Conservation (phyloP, 2,888 invertebrate species). For the Dinocampus coccinellae region DNA sequence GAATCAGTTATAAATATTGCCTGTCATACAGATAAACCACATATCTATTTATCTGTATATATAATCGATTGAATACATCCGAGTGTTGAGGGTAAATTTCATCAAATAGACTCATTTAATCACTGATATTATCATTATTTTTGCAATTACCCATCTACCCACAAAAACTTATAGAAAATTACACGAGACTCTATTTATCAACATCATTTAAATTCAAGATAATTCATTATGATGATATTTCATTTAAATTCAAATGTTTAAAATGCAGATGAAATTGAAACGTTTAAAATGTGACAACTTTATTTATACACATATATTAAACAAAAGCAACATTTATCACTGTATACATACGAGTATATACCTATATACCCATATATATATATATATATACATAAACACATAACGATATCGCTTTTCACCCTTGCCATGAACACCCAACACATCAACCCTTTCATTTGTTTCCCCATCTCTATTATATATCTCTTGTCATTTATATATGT, state of each 20-base stretch:
- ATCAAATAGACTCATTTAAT: slow-evolving; percentile 5
- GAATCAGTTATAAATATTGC: too few species aligned
- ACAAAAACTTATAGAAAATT: neutral
- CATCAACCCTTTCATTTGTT: slow-evolving; percentile 27
- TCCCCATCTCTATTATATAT: slow-evolving; percentile 18
- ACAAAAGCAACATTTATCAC: neutral
- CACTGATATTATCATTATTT: neutral
- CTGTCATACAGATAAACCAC: too few species aligned
- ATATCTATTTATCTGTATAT: neutral
- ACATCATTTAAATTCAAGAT: neutral
- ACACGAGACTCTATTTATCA: neutral
- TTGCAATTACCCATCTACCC: neutral
- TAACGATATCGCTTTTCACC: slow-evolving; percentile 22
- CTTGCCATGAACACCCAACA: slow-evolving; percentile 23
- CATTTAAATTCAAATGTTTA: neutral
- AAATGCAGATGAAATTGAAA: neutral
- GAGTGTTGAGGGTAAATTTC: neutral
- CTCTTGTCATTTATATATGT: neutral
- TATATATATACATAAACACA: neutral
- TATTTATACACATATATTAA: neutral
- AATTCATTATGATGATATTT: neutral
- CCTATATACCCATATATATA: neutral
- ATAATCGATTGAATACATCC: slow-evolving; percentile 41
- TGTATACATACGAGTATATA: too few species aligned
- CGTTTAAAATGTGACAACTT: neutral